phyloP scores from a whole-genome alignment of 2,888 invertebrate genomes.

The Halocaridina rubra region DNA sequence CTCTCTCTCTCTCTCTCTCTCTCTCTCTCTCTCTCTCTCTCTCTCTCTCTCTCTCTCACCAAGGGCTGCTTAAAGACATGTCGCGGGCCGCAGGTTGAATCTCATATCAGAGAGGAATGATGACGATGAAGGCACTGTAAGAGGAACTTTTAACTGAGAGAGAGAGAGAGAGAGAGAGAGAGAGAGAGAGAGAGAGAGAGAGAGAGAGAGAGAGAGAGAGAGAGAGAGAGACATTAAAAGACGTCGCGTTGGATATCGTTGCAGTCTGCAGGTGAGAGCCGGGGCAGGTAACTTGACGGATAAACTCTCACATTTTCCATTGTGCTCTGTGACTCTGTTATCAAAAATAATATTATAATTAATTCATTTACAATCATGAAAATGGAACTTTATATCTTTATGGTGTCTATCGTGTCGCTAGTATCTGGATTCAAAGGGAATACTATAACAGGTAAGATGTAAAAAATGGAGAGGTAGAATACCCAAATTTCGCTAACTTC shows the following conservation, averaged over 20 bases:
- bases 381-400: conserved; percentile 3
- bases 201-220: conserved; percentile 25
- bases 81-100: too few species aligned
- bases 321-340: too few species aligned
- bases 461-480: too few species aligned
- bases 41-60: background rate
- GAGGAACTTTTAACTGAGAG: background rate
- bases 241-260: background rate
- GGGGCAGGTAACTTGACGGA: too few species aligned
- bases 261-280: background rate
- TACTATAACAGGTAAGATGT: background rate
- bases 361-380: too few species aligned
- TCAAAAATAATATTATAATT: too few species aligned
- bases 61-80: too few species aligned
- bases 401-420: background rate
- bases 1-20: background rate
- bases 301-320: too few species aligned
- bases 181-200: conserved; percentile 29
- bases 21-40: background rate
- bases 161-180: conserved; percentile 9
- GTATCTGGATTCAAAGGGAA: background rate
- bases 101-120: background rate
- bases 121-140: background rate
- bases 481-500: too few species aligned
- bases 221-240: background rate